A percentile compares a stretch with the other conserved stretches of the same genome.
Evolutionary conservation across 2,888 invertebrate genomes (phyloP).

Genomic region (Pantelozetes paolii): DNA sequence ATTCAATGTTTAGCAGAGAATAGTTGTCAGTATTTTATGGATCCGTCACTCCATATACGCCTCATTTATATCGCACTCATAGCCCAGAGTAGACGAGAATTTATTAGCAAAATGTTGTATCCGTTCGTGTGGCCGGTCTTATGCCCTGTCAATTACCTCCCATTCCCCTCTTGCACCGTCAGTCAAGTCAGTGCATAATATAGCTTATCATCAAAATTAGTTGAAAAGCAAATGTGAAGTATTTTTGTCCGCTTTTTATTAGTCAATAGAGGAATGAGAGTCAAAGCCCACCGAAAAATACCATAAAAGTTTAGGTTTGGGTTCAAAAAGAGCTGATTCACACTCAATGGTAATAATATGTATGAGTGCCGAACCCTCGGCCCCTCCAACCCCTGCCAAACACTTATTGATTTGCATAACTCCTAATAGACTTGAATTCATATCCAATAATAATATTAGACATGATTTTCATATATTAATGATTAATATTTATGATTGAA

Average conservation of each 20-base stretch:
- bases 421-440: background rate
- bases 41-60: background rate
- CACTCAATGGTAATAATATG: conserved; percentile 9
- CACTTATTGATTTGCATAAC: background rate
- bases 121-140: background rate
- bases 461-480: too few relatives aligned
- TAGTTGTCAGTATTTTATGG: background rate
- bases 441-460: background rate
- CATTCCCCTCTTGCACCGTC: background rate
- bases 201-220: background rate
- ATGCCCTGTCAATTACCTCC: conserved; percentile 12
- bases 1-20: background rate
- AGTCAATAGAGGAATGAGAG: background rate
- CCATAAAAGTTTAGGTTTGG: background rate
- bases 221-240: background rate
- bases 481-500: background rate
- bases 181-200: background rate
- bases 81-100: background rate
- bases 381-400: background rate
- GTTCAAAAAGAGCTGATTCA: conserved; percentile 17
- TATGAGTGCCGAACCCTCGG: background rate
- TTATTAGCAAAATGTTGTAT: background rate
- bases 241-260: background rate
- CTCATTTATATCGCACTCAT: background rate
- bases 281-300: background rate